A percentile compares a stretch with the other conserved stretches of the same genome.
These are phyloP conservation scores for Chamaea fasciata DNA, from an alignment of 2,113 vertebrate species.

Conservation along the genomic window DNA sequence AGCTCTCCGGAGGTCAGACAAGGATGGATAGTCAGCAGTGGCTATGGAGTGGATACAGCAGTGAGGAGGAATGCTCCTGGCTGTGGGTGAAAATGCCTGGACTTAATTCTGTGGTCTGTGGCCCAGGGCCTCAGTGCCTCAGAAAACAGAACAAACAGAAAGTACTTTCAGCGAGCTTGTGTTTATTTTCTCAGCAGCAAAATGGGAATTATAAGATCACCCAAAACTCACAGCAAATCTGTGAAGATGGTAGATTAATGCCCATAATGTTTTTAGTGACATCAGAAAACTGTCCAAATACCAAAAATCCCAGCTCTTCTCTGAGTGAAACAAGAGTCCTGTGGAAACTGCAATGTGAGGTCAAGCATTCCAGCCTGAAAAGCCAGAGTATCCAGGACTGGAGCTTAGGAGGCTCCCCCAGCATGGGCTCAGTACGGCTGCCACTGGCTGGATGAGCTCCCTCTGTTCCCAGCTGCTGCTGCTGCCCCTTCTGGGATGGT, in stretches of 20 bases:
- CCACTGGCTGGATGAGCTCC: accelerated
- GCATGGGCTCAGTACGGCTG: accelerated
- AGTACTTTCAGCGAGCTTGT: background rate
- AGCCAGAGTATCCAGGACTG: background rate
- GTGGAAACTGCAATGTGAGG: background rate
- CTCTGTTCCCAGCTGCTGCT: background rate
- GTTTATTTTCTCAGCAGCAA: background rate
- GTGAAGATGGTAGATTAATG: background rate
- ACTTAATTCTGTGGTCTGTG: background rate
- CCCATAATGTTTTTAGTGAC: background rate
- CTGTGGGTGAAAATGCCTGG: background rate
- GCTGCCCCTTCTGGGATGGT: background rate
- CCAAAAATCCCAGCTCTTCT: background rate
- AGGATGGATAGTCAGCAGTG: background rate
- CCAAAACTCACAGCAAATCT: background rate
- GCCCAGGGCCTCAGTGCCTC: background rate
- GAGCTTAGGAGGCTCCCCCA: background rate
- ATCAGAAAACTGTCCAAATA: background rate
- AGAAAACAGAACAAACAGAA: background rate
- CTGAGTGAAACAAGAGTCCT: background rate
- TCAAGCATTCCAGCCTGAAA: background rate
- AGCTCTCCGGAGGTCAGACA: background rate
- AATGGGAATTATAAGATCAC: background rate
- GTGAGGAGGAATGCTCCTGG: background rate
- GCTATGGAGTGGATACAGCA: background rate